phyloP scores from a whole-genome alignment of 2,797 vertebrate genomes.

The Enteromius thamalakanensis region DNA sequence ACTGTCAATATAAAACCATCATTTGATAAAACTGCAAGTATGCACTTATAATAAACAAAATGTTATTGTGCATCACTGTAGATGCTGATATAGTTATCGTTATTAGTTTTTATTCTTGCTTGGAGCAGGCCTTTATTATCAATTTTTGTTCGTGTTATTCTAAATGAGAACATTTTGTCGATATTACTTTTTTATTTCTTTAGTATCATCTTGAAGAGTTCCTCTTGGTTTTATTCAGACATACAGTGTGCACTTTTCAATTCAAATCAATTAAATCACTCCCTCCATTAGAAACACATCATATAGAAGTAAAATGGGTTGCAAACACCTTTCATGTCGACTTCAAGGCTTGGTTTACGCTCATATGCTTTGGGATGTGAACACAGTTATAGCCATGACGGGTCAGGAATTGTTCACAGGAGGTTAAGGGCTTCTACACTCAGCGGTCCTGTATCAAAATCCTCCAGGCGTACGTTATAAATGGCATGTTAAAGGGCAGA shows the following conservation, averaged over 20 bases:
- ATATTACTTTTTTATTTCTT: not conserved
- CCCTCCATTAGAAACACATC: not conserved
- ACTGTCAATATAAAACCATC: not conserved
- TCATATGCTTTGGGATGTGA: not conserved
- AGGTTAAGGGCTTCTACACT: not conserved
- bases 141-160: not conserved
- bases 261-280: not conserved
- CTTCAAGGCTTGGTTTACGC: not conserved
- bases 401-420: slow-evolving; percentile 21
- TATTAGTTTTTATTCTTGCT: not conserved
- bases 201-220: not conserved
- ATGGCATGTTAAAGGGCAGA: slow-evolving; percentile 17
- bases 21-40: not conserved
- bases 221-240: not conserved
- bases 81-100: not conserved
- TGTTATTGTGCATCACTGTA: not conserved
- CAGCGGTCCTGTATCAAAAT: not conserved
- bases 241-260: not conserved
- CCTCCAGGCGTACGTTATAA: not conserved
- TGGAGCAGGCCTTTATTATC: not conserved
- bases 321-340: not conserved
- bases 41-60: not conserved
- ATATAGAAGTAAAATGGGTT: not conserved
- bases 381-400: not conserved
- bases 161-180: not conserved